Percentiles rank a stretch among this genome's conserved stretches.
Evolutionary conservation across 92 coral and sea anemone species (phyloP).

Genomic region (Palythoa grandis): DNA sequence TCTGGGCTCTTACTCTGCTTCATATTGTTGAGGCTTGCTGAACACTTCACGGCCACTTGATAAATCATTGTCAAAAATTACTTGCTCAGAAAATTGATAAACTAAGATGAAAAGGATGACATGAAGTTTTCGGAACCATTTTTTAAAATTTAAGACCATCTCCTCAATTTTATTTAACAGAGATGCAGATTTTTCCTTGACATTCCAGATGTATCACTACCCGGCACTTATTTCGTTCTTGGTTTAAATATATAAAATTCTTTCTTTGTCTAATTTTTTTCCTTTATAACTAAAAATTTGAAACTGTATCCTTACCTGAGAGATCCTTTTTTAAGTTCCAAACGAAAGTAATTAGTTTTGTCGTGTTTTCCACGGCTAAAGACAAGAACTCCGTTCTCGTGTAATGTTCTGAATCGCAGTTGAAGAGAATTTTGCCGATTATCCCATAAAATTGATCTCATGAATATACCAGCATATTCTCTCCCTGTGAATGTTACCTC

Average conservation of each 20-base stretch:
- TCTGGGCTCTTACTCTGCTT: no score
- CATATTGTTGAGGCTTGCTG: no score
- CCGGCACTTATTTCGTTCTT: neutral
- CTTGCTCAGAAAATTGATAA: no score
- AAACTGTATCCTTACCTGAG: conserved; percentile 54
- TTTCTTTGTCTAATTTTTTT: neutral
- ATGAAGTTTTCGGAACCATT: no score
- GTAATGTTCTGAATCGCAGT: conserved; percentile 78
- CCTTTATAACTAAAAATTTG: neutral
- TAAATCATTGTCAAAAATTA: no score
- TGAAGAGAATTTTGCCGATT: conserved; percentile 44
- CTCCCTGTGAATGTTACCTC: conserved; percentile 62
- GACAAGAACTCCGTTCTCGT: conserved; percentile 79
- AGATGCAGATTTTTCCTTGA: no score
- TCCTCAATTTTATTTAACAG: no score
- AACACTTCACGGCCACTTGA: no score
- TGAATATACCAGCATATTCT: conserved; percentile 54
- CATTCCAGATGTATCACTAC: neutral
- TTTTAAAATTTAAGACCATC: no score
- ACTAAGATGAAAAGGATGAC: no score
- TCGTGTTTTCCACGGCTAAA: conserved; percentile 64
- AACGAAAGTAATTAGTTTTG: conserved; percentile 57
- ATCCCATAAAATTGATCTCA: conserved; percentile 10
- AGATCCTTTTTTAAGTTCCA: conserved; percentile 75
- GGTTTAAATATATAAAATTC: neutral